Evolutionary conservation across 2,113 vertebrate genomes (phyloP), one percentile per base, ranked within the genome.

Genomic region (Nipponia nippon): DNA sequence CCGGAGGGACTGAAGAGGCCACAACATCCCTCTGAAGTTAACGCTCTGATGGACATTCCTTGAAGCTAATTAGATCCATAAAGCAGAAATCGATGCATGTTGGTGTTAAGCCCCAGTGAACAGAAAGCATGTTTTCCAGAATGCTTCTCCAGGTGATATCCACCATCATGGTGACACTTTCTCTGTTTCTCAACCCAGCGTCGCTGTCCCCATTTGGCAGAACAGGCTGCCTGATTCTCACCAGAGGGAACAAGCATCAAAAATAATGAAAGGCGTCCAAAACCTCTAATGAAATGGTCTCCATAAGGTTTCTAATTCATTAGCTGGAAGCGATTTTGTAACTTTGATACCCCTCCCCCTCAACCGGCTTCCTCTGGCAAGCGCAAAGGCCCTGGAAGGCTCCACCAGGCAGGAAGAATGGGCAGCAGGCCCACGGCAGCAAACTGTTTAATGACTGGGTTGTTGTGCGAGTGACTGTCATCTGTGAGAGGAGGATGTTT

Each of bases 401-500:
- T 87, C 66, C 46, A 73, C 58, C 20, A 47, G 29, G 78, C 96
- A 95, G 89, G 84, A 85, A 70, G 84, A 81, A 69, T 13, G 78
- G 96, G 95, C 97, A 93, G 70, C 87, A 44, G 38, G 93, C 93
- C 89, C 91, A 44, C 1, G 4, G 87, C 84, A 96, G 44, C 87
- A 77, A 94, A 95, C 75, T 59, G 40, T 79, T 90, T 89, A 86
- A 91, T 94, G 95, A 85, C 93, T 58, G 49, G 65, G 65, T 91
- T 79, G 93, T 77, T 93, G 91, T 94, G 93, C 0, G 4, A 93
- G 91, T 76, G 83, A 70, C 87, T 95, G 77, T 89, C 96, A 96
- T 95, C 93, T 96, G 93, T 36, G 75, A 95, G 81, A 83, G 78
- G 62, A 95, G 89, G 91, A 94, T 95, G 93, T 91, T 95, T 97